Evolutionary conservation across 2,797 vertebrate species (phyloP).

Genomic region (Peromyscus eremicus): DNA sequence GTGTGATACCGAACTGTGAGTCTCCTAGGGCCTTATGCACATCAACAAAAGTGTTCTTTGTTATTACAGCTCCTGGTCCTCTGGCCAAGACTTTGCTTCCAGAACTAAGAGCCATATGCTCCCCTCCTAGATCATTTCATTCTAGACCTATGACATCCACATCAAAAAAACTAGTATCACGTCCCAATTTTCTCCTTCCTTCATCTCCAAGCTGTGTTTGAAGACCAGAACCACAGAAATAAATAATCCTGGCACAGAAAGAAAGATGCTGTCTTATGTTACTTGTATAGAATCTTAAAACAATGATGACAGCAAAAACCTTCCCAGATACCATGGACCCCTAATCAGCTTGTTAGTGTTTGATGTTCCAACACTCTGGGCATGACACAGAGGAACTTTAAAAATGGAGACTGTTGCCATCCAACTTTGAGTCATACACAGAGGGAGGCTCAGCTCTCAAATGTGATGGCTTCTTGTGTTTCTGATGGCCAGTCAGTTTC

Average conservation of each 20-base stretch:
- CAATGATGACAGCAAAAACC: neutral
- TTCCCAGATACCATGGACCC: neutral
- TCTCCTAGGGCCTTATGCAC: neutral
- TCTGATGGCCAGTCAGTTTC: neutral
- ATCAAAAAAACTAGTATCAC: constrained; percentile 35
- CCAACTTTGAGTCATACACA: neutral
- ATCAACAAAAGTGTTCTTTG: neutral
- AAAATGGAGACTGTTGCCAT: neutral
- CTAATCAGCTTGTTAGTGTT: constrained; percentile 29
- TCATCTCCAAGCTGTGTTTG: neutral
- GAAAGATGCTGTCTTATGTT: neutral
- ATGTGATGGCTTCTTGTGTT: neutral
- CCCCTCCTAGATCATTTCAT: neutral
- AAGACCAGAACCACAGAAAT: constrained; percentile 26
- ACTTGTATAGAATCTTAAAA: neutral
- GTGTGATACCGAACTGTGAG: neutral
- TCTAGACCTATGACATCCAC: neutral
- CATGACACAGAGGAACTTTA: neutral
- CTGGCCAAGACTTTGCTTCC: constrained; percentile 8
- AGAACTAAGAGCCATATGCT: neutral
- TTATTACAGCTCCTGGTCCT: neutral
- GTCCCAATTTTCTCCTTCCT: constrained; percentile 32
- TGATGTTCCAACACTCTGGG: neutral
- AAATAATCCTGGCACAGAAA: neutral
- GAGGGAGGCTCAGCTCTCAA: neutral